Evolutionary conservation across 1,140 invertebrate species (phyloP), one percentile per base, ranked within the genome.

Genomic region (Drosophila watanabei): DNA sequence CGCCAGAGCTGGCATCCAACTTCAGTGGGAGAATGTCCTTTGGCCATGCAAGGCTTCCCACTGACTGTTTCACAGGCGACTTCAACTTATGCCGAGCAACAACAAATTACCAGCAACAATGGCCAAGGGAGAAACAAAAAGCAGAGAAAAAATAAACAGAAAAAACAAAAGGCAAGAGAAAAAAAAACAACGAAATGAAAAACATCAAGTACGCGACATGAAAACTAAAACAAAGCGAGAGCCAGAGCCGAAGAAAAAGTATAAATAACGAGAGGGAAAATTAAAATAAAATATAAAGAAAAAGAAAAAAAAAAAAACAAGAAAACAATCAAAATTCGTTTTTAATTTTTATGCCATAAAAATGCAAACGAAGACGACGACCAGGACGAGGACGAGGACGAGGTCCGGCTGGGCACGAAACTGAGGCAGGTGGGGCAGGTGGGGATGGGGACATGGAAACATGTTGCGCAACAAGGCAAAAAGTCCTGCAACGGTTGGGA

Each of bases 341-440:
- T 89, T 89, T 89, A 91, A 89, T 89, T 89, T 89, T 89, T 91
- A 89, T 89, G 79, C 86, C 86, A 89, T 89, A 89, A 89, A 89
- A 89, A 89, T 89, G 86, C 87, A 86, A 89, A 89, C 82, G 86
- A 86, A 79, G 82, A 75, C 77, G 51, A 33, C 30, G 18, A n/a
- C n/a, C n/a, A 46, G 18, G 45, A 91, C 72, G 82, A n/a, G n/a
- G n/a, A 83, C 75, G 80, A 71, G 64, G 51, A 51, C 49, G 28
- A 68, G 28, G 60, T 48, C 16, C 37, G 41, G 70, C 77, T 46
- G 59, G 71, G 70, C 85, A 89, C 81, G 85, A 85, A 89, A 71
- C 65, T 10, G 60, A 49, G 30, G 35, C 35, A 39, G 54, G 54
- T 56, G 85, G 80, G 68, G 46, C 28, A 24, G n/a, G n/a, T 49